These are phyloP conservation scores for Sclerodermus sp. DNA, from an alignment of 2,888 invertebrate species.

Conservation along the genomic window DNA sequence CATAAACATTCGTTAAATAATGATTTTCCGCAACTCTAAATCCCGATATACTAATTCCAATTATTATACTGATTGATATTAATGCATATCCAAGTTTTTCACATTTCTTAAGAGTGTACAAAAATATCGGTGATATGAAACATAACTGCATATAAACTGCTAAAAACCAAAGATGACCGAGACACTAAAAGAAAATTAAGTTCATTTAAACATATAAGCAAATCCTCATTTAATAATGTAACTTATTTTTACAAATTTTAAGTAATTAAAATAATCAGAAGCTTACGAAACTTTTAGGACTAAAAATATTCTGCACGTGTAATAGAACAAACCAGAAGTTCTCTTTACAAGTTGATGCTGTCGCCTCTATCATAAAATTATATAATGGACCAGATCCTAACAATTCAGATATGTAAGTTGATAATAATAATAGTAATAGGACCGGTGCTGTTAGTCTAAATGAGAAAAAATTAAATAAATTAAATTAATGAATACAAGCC, in stretches of 20 bases:
- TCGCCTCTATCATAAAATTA: conserved; percentile 33
- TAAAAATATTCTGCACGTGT: conserved; percentile 60
- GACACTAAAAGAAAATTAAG: conserved; percentile 49
- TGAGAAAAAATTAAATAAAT: background rate
- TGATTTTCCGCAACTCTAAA: background rate
- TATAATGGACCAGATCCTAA: conserved; percentile 59
- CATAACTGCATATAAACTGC: conserved; percentile 65
- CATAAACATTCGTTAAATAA: background rate
- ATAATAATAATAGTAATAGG: conserved; percentile 59
- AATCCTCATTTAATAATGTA: background rate
- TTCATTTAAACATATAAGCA: background rate
- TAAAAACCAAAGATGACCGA: conserved; percentile 64
- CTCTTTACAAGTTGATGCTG: conserved; percentile 50
- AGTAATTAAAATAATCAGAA: no score
- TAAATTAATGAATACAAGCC: background rate
- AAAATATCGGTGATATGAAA: conserved; percentile 61
- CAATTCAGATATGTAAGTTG: conserved; percentile 59
- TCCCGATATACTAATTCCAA: conserved; percentile 35
- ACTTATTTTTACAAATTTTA: background rate
- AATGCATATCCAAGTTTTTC: conserved; percentile 49
- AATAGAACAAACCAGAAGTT: conserved; percentile 61
- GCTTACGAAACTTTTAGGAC: conserved; percentile 48
- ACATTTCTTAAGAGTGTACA: conserved; percentile 59
- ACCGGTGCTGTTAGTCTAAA: conserved; percentile 62
- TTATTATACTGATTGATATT: conserved; percentile 32